Conservation (phyloP, 2,888 invertebrate genomes). For the Thymelicus acteon region DNA sequence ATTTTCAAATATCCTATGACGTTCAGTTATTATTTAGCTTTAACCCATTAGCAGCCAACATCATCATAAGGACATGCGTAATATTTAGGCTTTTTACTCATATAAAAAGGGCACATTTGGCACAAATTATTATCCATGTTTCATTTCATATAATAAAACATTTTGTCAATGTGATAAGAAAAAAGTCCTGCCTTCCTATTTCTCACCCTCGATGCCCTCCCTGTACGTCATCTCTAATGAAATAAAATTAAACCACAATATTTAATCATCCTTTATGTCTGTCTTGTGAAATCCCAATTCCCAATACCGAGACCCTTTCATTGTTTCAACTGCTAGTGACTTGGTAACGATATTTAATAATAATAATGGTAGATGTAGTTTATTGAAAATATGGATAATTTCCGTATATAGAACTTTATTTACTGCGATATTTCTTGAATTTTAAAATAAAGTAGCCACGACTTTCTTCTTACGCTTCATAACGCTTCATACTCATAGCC, state of each 20-base stretch:
- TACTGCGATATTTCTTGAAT: too few species aligned
- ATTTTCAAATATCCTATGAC: too few species aligned
- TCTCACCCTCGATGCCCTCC: not conserved
- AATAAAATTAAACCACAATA: constrained; percentile 36
- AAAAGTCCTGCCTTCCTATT: not conserved
- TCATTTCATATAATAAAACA: too few species aligned
- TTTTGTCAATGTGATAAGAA: not conserved
- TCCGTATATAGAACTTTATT: not conserved
- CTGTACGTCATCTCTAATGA: constrained; percentile 30
- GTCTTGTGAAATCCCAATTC: constrained; percentile 34
- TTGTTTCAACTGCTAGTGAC: constrained; percentile 11
- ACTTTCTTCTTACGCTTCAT: too few species aligned
- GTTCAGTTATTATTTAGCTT: too few species aligned
- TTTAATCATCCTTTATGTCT: constrained; percentile 36
- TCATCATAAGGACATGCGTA: too few species aligned
- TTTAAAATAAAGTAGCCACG: too few species aligned
- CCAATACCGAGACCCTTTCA: constrained; percentile 28
- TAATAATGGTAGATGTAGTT: not conserved
- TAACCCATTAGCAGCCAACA: too few species aligned
- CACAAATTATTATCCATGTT: not conserved
- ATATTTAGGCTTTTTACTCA: too few species aligned
- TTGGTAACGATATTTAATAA: not conserved
- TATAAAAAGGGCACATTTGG: too few species aligned
- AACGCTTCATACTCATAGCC: too few species aligned
- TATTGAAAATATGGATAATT: not conserved